Evolutionary conservation across 2,888 invertebrate genomes (phyloP).

Genomic region (Globia sparganii): DNA sequence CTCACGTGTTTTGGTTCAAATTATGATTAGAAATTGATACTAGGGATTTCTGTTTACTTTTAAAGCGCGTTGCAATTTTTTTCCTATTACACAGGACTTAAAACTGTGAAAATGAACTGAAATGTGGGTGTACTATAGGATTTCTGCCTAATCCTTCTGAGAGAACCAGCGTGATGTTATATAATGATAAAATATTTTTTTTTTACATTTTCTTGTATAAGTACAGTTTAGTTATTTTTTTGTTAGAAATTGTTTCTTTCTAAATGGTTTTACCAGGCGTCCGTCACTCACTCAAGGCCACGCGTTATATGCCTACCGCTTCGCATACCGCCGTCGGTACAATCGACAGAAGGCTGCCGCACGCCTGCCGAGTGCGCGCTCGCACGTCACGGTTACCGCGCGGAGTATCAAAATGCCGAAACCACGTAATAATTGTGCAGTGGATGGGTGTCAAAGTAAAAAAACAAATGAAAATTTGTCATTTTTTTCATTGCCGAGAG

Average conservation of each 20-base stretch:
- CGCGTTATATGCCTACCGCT: too few relatives aligned
- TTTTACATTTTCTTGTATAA: not conserved
- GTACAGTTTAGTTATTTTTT: not conserved
- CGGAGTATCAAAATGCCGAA: too few relatives aligned
- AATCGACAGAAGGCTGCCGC: too few relatives aligned
- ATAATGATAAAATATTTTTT: not conserved
- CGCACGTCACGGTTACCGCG: too few relatives aligned
- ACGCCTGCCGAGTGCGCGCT: too few relatives aligned
- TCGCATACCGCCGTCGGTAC: too few relatives aligned
- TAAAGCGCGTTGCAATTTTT: not conserved
- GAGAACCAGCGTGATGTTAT: not conserved
- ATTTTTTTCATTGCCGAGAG: too few relatives aligned
- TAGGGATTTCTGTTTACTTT: not conserved
- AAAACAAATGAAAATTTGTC: too few relatives aligned
- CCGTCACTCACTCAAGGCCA: too few relatives aligned
- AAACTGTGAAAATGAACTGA: not conserved
- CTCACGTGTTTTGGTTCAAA: conserved; percentile 53
- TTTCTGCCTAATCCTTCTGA: not conserved
- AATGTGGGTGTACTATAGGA: not conserved
- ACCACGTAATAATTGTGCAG: too few relatives aligned
- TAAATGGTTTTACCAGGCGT: too few relatives aligned
- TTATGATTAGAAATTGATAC: conserved; percentile 52
- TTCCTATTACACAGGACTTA: not conserved
- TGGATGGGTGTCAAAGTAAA: too few relatives aligned
- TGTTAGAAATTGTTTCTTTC: not conserved